Evolutionary conservation across 1,140 invertebrate species (phyloP).

Genomic region (Drosophila triauraria): DNA sequence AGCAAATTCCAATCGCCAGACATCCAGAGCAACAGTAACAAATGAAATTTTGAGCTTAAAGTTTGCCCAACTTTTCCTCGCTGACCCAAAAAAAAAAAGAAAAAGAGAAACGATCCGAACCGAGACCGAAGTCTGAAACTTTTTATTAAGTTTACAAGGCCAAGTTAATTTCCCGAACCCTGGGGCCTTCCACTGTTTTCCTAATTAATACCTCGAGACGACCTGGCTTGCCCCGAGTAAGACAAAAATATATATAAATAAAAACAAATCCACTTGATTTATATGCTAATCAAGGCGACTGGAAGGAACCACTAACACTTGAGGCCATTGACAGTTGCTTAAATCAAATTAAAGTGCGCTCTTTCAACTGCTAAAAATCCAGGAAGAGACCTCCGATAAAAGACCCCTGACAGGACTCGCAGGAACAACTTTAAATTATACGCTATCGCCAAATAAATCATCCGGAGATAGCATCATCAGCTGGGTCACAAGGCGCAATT

Average conservation of each 20-base stretch:
- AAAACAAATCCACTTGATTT: constrained; percentile 67
- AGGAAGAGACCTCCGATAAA: constrained; percentile 7
- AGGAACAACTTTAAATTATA: constrained; percentile 65
- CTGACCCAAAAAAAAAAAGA: constrained; percentile 3
- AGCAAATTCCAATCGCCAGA: constrained; percentile 45
- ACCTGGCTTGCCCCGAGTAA: constrained; percentile 6
- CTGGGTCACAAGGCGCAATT: constrained; percentile 53
- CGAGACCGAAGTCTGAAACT: constrained; percentile 56
- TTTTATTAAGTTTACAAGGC: constrained; percentile 76
- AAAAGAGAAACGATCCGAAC: constrained; percentile 8
- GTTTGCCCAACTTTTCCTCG: constrained; percentile 46
- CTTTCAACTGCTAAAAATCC: constrained; percentile 4
- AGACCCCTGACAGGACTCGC: constrained; percentile 1
- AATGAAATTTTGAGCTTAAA: constrained; percentile 53
- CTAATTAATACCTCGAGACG: constrained; percentile 74
- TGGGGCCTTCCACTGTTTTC: constrained; percentile 37
- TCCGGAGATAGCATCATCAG: constrained; percentile 63
- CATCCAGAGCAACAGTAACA: constrained; percentile 40
- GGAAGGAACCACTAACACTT: constrained; percentile 20
- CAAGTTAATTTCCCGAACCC: constrained; percentile 68
- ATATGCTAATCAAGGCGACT: constrained; percentile 70
- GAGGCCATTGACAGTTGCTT: constrained; percentile 37
- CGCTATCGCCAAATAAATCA: constrained; percentile 67
- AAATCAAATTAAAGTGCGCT: constrained; percentile 38
- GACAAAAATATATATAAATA: constrained; percentile 7